phyloP scores from a whole-genome alignment of 1,140 invertebrate genomes.

The Drosophila carrolli region DNA sequence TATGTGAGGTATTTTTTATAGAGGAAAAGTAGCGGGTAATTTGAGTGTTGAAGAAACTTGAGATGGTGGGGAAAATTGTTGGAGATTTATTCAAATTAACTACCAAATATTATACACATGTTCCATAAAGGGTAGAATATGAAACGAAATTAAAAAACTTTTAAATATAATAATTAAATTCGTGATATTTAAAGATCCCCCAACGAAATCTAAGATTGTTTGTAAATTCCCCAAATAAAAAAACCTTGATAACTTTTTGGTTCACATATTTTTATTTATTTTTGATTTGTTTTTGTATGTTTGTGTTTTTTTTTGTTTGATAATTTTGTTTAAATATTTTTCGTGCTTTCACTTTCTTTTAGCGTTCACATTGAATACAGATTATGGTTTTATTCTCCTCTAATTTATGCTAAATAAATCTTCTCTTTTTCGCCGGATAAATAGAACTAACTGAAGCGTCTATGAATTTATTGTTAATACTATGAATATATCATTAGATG shows the following conservation, averaged over 20 bases:
- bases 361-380: constrained; percentile 66
- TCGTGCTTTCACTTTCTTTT: constrained; percentile 42
- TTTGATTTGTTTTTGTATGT: constrained; percentile 53
- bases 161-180: too few relatives aligned
- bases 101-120: not conserved
- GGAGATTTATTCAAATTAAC: not conserved
- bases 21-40: constrained; percentile 15
- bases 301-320: constrained; percentile 39
- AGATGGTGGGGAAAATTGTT: constrained; percentile 17
- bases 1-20: constrained; percentile 40
- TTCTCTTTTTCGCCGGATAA: constrained; percentile 55
- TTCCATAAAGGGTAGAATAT: too few relatives aligned
- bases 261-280: constrained; percentile 76
- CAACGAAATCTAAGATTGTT: too few relatives aligned
- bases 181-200: too few relatives aligned
- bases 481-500: constrained; percentile 67
- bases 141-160: too few relatives aligned
- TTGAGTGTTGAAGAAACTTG: constrained; percentile 10
- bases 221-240: constrained; percentile 1
- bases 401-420: constrained; percentile 54
- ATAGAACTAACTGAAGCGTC: constrained; percentile 80
- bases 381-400: constrained; percentile 48
- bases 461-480: constrained; percentile 80
- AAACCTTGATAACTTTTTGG: constrained; percentile 29
- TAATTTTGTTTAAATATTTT: constrained; percentile 59